Percentiles rank a stretch among this genome's conserved stretches.
Evolutionary conservation across 2,888 invertebrate species (phyloP).

Genomic region (Brachycybe producta): DNA sequence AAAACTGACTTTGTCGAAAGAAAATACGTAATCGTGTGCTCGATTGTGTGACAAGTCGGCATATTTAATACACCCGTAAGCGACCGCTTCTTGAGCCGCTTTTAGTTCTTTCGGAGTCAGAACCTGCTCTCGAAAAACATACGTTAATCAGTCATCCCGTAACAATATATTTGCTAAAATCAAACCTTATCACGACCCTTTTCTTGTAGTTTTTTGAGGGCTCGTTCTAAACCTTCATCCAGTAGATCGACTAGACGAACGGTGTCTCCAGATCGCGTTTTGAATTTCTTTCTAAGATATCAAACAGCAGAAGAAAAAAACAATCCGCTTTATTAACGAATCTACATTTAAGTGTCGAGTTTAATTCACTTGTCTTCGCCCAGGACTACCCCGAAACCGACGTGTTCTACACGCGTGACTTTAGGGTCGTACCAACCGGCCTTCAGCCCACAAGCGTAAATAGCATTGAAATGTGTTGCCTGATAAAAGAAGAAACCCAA

Average conservation of each 20-base stretch:
- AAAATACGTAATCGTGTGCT: constrained; percentile 88
- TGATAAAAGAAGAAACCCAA: constrained; percentile 27
- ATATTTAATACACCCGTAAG: constrained; percentile 97
- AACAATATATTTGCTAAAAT: not conserved
- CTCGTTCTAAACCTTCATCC: constrained; percentile 73
- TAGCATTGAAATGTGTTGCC: constrained; percentile 53
- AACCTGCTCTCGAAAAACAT: constrained; percentile 35
- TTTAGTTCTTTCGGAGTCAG: constrained; percentile 66
- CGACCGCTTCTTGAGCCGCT: constrained; percentile 75
- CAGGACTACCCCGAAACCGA: constrained; percentile 90
- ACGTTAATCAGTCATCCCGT: not conserved
- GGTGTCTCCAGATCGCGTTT: constrained; percentile 93
- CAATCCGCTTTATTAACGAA: not conserved
- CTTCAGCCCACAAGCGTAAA: constrained; percentile 65
- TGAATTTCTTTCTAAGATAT: constrained; percentile 83
- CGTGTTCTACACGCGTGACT: constrained; percentile 65
- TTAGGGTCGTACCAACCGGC: constrained; percentile 56
- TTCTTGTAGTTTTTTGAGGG: constrained; percentile 68
- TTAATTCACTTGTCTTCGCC: constrained; percentile 71
- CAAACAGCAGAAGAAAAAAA: too few relatives aligned
- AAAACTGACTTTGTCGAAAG: constrained; percentile 65
- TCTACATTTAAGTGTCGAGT: not conserved
- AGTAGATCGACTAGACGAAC: constrained; percentile 73
- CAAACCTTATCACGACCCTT: constrained; percentile 63
- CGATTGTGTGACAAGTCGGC: constrained; percentile 90